phyloP scores from a whole-genome alignment of 2,797 vertebrate species.

The Liasis olivaceus region DNA sequence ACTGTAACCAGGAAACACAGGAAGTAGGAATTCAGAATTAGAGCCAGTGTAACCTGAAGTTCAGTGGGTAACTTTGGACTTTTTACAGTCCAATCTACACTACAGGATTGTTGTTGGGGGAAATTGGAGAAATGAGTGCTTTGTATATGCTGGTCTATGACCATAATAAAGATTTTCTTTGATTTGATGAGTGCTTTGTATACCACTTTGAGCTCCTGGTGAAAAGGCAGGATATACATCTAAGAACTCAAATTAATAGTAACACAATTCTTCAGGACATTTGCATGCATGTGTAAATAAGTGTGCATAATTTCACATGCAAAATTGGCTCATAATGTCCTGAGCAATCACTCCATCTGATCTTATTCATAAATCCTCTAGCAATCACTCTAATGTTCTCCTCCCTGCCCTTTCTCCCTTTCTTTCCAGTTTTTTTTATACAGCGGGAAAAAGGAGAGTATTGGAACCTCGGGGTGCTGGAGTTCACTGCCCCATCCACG shows the following conservation, averaged over 20 bases:
- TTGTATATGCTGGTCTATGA: not conserved
- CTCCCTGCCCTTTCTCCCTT: not conserved
- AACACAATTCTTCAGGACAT: not conserved
- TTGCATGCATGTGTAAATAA: not conserved
- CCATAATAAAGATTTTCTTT: not conserved
- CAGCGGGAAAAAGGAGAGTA: constrained; percentile 73
- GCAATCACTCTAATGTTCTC: not conserved
- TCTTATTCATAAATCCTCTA: not conserved
- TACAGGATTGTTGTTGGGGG: too few species aligned
- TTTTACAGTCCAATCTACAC: not conserved
- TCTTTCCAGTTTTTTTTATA: constrained; percentile 80
- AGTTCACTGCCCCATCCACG: constrained; percentile 76
- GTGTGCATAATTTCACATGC: not conserved
- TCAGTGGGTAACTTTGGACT: not conserved
- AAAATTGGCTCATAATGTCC: not conserved
- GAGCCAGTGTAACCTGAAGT: not conserved
- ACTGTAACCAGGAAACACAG: not conserved
- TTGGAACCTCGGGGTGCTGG: constrained; percentile 78
- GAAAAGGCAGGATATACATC: not conserved
- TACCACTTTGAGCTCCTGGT: not conserved
- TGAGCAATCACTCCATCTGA: not conserved
- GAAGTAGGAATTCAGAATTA: not conserved
- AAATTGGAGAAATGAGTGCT: too few species aligned
- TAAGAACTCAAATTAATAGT: not conserved
- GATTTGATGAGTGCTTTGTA: not conserved